Base-by-base conservation (phyloP, 2,888 invertebrate species). In the Aricia artaxerxes region DNA sequence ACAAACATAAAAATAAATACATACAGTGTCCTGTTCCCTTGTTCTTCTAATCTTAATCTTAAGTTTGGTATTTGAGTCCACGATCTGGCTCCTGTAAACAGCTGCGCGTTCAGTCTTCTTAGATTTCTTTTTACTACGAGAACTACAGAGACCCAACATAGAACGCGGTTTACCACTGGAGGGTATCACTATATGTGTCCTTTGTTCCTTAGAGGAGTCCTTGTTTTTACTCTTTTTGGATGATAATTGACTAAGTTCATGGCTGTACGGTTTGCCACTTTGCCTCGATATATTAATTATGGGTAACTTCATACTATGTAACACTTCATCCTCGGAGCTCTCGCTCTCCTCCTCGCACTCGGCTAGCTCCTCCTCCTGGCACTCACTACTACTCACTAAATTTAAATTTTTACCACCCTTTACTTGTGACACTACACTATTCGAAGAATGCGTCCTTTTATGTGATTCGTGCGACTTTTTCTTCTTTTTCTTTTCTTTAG, bases 21-120 rank as follows among this genome's bases (percentile, higher is more conserved):
- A 93, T 87, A 94, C 94, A 82, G 87, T 87, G 86, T 92, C 90
- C 87, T 90, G 91, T 83, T 88, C 84, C 86, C 88, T 93, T 85
- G 96, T 96, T 90, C 96, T 96, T 88, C 95, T 96, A 84, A 97
- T 97, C 86, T 96, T 95, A 85, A 97, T 95, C 89, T 96, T 97
- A 86, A 97, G 96, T 81, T 95, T 95, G 85, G 96, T 96, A 86
- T 91, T 91, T 82, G 96, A 95, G 86, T 96, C 96, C 83, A 96
- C 95, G 84, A 96, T 95, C 89, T 95, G 95, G 87, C 95, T 95
- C 83, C 94, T 95, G 90, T 96, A 96, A 84, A 95, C 95, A 84
- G 94, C 86, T 81, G 88, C 87, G 84, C 87, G 85, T 81, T 92
- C 92, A 84, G 88, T 87, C 86, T 92, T 93, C 87, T 92, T 93